Conservation (phyloP, 2,888 invertebrate genomes). For the Ceraclea dissimilis region DNA sequence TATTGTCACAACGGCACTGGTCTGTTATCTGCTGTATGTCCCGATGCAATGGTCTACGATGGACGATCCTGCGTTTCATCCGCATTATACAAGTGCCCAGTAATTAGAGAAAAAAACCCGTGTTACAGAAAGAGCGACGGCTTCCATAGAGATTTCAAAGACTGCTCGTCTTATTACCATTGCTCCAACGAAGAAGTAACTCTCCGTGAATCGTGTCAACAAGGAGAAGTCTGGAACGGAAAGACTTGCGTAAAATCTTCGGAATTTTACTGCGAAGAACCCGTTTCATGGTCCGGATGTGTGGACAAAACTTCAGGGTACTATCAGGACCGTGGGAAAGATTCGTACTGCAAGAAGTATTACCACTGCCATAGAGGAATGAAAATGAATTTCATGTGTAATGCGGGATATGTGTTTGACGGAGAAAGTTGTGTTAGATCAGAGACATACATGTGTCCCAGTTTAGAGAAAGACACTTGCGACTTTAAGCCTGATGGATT, state of each 20-base stretch:
- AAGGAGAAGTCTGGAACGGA: conserved; percentile 46
- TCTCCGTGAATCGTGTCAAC: conserved; percentile 41
- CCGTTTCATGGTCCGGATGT: conserved; percentile 38
- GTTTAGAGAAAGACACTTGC: conserved; percentile 45
- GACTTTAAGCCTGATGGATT: conserved; percentile 48
- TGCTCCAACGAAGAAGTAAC: conserved; percentile 43
- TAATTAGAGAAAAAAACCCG: conserved; percentile 39
- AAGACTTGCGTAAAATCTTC: conserved; percentile 37
- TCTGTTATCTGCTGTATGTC: conserved; percentile 49
- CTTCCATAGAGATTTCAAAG: conserved; percentile 41
- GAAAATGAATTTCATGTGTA: conserved; percentile 40
- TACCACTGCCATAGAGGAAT: conserved; percentile 43
- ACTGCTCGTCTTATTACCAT: conserved; percentile 45
- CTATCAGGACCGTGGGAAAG: conserved; percentile 41
- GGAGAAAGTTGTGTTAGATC: conserved; percentile 40
- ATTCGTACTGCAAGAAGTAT: conserved; percentile 46
- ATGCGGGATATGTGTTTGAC: conserved; percentile 39
- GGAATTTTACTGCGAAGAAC: conserved; percentile 42
- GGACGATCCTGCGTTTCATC: conserved; percentile 46
- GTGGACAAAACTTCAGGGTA: conserved; percentile 47
- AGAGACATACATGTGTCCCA: conserved; percentile 40
- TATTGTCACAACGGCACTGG: conserved; percentile 49
- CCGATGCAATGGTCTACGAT: conserved; percentile 45
- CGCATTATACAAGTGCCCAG: conserved; percentile 39
- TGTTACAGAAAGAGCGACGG: conserved; percentile 44